A percentile compares a stretch with the other conserved stretches of the same genome.
These are phyloP conservation scores for Hirtodrosophila histrioides DNA, from an alignment of 2,888 invertebrate genomes.

Conservation along the genomic window DNA sequence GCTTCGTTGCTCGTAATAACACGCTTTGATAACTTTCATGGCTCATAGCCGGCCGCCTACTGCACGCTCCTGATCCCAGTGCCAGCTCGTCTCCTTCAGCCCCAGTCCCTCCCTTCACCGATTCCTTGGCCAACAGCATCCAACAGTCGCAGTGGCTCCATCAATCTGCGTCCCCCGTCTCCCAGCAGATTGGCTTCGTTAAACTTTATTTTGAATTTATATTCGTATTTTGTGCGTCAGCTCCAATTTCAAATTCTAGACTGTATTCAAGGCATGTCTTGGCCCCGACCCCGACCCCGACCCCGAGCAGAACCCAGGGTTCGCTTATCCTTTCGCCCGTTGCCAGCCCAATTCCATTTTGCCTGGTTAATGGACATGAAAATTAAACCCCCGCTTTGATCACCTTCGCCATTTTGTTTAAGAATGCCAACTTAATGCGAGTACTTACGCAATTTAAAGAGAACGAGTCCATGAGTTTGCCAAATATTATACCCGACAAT, in stretches of 20 bases:
- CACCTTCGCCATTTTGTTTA: conserved; percentile 54
- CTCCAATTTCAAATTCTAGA: conserved; percentile 62
- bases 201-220: conserved; percentile 79
- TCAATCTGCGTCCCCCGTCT: conserved; percentile 25
- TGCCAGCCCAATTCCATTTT: conserved; percentile 63
- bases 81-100: conserved; percentile 9
- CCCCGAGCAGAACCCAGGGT: not conserved
- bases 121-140: conserved; percentile 32
- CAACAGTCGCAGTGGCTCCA: conserved; percentile 18
- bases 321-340: conserved; percentile 71
- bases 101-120: not conserved
- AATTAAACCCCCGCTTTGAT: conserved; percentile 64
- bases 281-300: conserved; percentile 2
- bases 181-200: conserved; percentile 74
- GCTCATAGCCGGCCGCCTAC: conserved; percentile 77
- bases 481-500: conserved; percentile 21
- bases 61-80: conserved; percentile 56
- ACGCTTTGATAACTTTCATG: conserved; percentile 84
- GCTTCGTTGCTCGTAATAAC: conserved; percentile 82
- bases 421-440: conserved; percentile 2
- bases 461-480: conserved; percentile 5
- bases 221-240: conserved; percentile 52
- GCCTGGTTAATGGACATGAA: conserved; percentile 82
- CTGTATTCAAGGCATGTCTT: conserved; percentile 56
- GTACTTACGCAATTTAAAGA: conserved; percentile 12